Base-by-base conservation (phyloP, 2,797 vertebrate genomes). In the Pelobates cultripes region DNA sequence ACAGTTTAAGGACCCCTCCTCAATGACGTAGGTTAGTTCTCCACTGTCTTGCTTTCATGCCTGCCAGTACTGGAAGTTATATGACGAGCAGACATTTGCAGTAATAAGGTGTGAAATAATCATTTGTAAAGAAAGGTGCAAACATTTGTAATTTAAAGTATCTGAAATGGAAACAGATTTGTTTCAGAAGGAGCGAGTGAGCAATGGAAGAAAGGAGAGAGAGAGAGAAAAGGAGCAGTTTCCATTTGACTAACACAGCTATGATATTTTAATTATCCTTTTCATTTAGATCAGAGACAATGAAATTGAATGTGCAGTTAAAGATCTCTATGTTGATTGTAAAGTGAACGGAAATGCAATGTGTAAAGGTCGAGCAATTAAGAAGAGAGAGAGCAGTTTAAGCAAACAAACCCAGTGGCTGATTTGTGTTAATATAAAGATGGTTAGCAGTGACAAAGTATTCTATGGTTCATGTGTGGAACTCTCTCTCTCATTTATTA, bases 261-360 rank as follows among this genome's bases (percentile, higher is more conserved):
- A 88, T 91, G 90, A 91, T 94, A 92, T 93, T 93, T 93, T 89
- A 93, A 93, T 94, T 93, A 94, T 85, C 89, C 90, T 89, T 92
- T 92, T 87, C 89, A 89, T 91, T 90, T 68, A 70, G 14, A 90
- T 92, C 90, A 93, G 91, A 91, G 91, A 93, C 92, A 94, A 94
- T 94, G 93, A 93, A 91, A 89, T 88, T 77, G 75, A 77, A 82
- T 57, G 63, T 47, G 44, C 69, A 77, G 71, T 82, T 77, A 67
- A 82, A 57, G 55, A 57, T 42, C n/a, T 73, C 71, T 55, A 13
- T 12, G 28, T 57, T 57, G 43, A 72, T 73, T 51, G 43, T 42
- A 73, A 45, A 17, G 17, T 40, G 64, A 79, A 66, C 70, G 47
- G 77, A 55, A 78, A 15, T 15, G 42, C 42, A n/a, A 45, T n/a